Evolutionary conservation across 2,113 vertebrate species (phyloP).

Genomic region (Athene cunicularia): DNA sequence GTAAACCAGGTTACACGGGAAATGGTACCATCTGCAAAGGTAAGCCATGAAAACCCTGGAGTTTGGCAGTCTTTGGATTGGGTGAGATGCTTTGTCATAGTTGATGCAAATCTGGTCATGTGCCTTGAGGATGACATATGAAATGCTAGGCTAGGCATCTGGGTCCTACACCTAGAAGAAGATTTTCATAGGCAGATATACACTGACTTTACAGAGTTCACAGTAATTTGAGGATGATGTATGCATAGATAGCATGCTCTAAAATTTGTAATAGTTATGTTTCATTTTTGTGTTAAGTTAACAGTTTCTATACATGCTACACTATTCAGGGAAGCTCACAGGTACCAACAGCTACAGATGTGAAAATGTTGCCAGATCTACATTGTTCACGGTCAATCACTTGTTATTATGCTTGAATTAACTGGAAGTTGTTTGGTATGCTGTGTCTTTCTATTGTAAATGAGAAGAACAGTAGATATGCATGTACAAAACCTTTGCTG

Average conservation of each 20-base stretch:
- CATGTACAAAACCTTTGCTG: background rate
- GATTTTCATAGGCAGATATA: background rate
- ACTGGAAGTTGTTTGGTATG: background rate
- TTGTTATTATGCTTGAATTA: background rate
- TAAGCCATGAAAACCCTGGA: constrained; percentile 40
- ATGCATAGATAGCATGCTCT: background rate
- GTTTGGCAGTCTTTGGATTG: background rate
- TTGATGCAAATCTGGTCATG: background rate
- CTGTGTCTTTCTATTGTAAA: background rate
- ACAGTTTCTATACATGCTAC: background rate
- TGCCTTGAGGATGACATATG: background rate
- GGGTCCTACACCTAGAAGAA: background rate
- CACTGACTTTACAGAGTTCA: background rate
- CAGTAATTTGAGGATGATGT: background rate
- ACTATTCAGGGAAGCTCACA: background rate
- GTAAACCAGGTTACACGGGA: constrained; percentile 93
- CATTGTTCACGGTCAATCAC: background rate
- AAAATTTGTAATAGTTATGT: background rate
- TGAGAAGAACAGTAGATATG: background rate
- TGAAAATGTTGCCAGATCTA: background rate
- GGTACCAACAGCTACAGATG: background rate
- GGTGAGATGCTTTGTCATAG: background rate
- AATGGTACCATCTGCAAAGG: constrained; percentile 96
- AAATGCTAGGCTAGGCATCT: background rate
- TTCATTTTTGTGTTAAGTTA: background rate